Base-by-base conservation (phyloP, 1,140 invertebrate genomes). In the Holotrichia oblita region DNA sequence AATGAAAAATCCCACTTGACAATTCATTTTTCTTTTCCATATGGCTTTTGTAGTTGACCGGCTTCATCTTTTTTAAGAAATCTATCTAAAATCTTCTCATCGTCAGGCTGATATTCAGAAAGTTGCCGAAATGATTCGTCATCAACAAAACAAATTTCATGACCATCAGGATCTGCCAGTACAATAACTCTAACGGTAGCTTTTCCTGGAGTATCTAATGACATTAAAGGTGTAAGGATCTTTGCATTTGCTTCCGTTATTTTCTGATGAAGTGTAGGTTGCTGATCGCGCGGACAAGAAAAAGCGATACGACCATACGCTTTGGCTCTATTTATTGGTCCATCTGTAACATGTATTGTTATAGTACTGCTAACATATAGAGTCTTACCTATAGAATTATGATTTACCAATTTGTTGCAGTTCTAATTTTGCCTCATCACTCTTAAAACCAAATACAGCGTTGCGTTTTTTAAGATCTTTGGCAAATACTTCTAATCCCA, bases 141-240 rank as follows among this genome's bases (percentile, higher is more conserved):
- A 81, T 98, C 97, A 14, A 99, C 98, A 88, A 99, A 99, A 88
- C 98, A 99, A 80, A 99, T 99, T 89, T 99, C 98, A 89, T 99
- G 98, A 0, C 92, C 96, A 89, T 99, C 97, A 0, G 98, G 98
- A 90, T 99, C 98, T 40, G 95, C 95, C 7, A 99, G 88, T 84
- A 99, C 99, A 22, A 99, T 95, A 34, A 99, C 98, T 79, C 94
- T 90, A 0, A 99, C 98, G 8, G 95, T 95, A 2, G 97, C 97
- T 88, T 99, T 99, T 72, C 96, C 98, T 0, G 98, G 98, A 0
- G 98, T 99, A 83, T 98, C 96, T 73, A 99, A 87, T 78, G 93
- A 94, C 40, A 98, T 93, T 8, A 98, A 88, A 12, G 96, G 95
- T 2, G 94, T 99, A 9, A 99, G 87, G 81, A 98, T 96, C 61